A percentile compares a stretch with the other conserved stretches of the same genome.
Evolutionary conservation across 2,888 invertebrate genomes (phyloP).

Genomic region (Mechanitis messenoides): DNA sequence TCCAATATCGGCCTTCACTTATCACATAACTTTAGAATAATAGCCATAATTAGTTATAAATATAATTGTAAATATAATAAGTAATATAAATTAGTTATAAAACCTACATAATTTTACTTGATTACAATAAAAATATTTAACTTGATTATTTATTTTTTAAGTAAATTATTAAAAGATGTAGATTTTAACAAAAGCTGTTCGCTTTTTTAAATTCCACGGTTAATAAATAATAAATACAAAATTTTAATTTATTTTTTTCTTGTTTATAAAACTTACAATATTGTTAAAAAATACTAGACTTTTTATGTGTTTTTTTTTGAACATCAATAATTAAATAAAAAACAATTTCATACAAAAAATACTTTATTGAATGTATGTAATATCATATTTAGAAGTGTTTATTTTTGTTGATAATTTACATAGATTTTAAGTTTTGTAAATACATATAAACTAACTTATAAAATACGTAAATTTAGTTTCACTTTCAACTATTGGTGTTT

Average conservation of each 20-base stretch:
- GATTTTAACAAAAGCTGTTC: conserved; percentile 23
- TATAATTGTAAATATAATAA: conserved; percentile 17
- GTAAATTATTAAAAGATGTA: conserved; percentile 18
- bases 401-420: background rate
- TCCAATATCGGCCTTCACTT: conserved; percentile 15
- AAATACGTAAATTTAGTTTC: conserved; percentile 24
- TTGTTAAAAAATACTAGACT: background rate
- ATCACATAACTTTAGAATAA: conserved; percentile 5
- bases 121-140: conserved; percentile 23
- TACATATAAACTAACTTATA: conserved; percentile 55
- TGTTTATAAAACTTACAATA: conserved; percentile 16
- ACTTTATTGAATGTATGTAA: background rate
- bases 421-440: conserved; percentile 37
- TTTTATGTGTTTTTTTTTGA: no score
- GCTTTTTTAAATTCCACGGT: conserved; percentile 23
- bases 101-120: conserved; percentile 20
- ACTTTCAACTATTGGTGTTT: conserved; percentile 13
- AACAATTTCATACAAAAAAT: background rate
- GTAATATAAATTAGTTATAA: conserved; percentile 25
- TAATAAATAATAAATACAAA: conserved; percentile 8
- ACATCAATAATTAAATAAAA: background rate
- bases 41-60: conserved; percentile 26
- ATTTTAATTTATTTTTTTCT: background rate
- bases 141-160: conserved; percentile 26
- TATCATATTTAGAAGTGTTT: background rate